These are phyloP conservation scores for Popillia japonica DNA, from an alignment of 1,140 invertebrate genomes.

Conservation along the genomic window DNA sequence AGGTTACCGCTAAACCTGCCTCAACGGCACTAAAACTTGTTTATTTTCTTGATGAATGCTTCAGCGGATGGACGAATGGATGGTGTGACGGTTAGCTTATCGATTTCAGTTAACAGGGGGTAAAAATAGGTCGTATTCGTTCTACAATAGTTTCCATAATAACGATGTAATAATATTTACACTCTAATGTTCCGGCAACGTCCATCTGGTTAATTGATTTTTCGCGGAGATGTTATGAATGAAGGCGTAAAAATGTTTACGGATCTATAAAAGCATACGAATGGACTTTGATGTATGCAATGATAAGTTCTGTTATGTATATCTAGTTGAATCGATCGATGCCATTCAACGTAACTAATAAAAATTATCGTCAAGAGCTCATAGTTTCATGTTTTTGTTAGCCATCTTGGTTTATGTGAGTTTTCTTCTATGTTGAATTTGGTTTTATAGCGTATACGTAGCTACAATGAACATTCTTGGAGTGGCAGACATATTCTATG, in stretches of 20 bases:
- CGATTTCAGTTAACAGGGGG: not conserved
- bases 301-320: too few species aligned
- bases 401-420: too few species aligned
- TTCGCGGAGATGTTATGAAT: not conserved
- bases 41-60: not conserved
- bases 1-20: not conserved
- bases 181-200: not conserved
- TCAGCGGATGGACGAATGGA: not conserved
- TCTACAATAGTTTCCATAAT: not conserved
- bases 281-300: too few species aligned
- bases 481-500: too few species aligned
- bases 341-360: too few species aligned
- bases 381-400: too few species aligned
- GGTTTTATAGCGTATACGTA: too few species aligned
- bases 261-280: too few species aligned
- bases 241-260: not conserved
- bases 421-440: too few species aligned
- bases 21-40: not conserved
- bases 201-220: not conserved
- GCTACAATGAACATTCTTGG: too few species aligned
- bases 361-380: too few species aligned
- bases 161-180: not conserved
- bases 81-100: not conserved
- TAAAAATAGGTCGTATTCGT: not conserved
- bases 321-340: too few species aligned